These are phyloP conservation scores for Tipula helvola DNA, from an alignment of 2,888 invertebrate species.

Conservation along the genomic window DNA sequence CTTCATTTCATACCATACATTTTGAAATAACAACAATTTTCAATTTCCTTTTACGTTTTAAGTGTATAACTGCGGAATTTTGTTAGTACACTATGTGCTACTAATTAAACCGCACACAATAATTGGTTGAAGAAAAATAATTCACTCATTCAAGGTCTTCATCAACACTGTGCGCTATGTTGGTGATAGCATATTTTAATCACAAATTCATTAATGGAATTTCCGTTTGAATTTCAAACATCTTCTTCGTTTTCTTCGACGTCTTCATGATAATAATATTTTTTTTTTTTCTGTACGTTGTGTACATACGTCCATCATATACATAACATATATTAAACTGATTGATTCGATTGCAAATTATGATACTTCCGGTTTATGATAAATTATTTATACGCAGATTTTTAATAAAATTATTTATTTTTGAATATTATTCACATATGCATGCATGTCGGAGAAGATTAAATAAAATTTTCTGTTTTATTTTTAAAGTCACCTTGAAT, in stretches of 20 bases:
- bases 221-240: not conserved
- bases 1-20: not conserved
- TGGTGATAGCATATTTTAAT: not conserved
- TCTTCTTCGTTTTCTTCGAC: not conserved
- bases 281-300: not conserved
- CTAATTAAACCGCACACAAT: not conserved
- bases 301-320: not conserved
- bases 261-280: not conserved
- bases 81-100: not conserved
- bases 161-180: not conserved
- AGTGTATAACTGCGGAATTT: not conserved
- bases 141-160: not conserved
- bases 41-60: not conserved
- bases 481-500: not conserved
- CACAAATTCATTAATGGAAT: not conserved
- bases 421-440: not conserved
- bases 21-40: not conserved
- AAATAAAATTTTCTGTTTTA: not conserved
- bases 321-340: not conserved
- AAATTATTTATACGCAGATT: not conserved
- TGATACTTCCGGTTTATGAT: not conserved
- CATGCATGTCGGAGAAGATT: not conserved
- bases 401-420: not conserved
- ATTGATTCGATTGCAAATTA: slow-evolving; percentile 4
- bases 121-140: not conserved